Conservation (phyloP, 2,888 invertebrate species). For the Hylaea fasciaria region DNA sequence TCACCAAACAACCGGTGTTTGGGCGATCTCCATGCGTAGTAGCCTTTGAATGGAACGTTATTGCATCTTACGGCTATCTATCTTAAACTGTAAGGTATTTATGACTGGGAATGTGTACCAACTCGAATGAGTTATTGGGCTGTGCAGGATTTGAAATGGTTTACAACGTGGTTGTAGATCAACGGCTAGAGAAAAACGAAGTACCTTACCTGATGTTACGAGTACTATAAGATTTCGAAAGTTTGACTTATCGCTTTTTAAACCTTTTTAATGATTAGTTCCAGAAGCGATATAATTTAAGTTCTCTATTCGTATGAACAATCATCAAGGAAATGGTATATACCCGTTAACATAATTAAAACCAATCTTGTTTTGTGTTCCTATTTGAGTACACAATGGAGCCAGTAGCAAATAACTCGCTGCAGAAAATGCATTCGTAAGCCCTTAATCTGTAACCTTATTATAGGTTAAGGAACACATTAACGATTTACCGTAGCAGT, state of each 20-base stretch:
- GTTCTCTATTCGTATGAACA: too few relatives aligned
- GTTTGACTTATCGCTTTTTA: not conserved
- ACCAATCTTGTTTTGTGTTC: slow-evolving; percentile 14
- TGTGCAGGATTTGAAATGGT: slow-evolving; percentile 33
- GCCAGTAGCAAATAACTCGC: slow-evolving; percentile 21
- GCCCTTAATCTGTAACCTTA: slow-evolving; percentile 18
- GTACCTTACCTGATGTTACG: not conserved
- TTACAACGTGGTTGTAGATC: slow-evolving; percentile 35
- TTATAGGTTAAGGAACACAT: slow-evolving; percentile 26
- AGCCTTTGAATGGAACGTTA: slow-evolving; percentile 73
- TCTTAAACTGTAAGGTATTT: slow-evolving; percentile 44
- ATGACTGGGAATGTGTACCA: slow-evolving; percentile 38
- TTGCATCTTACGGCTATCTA: slow-evolving; percentile 55
- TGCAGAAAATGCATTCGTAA: slow-evolving; percentile 2
- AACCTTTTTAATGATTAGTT: too few relatives aligned
- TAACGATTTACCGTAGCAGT: slow-evolving; percentile 42
- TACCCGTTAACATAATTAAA: not conserved
- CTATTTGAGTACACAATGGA: slow-evolving; percentile 22
- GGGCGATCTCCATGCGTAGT: slow-evolving; percentile 69
- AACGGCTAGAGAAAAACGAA: slow-evolving; percentile 5
- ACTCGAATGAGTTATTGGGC: slow-evolving; percentile 39
- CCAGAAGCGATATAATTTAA: too few relatives aligned
- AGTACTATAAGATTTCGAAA: not conserved
- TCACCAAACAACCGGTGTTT: slow-evolving; percentile 84
- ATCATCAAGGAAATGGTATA: not conserved